phyloP scores from a whole-genome alignment of 1,140 invertebrate genomes.

The Leptinotarsa defecta region DNA sequence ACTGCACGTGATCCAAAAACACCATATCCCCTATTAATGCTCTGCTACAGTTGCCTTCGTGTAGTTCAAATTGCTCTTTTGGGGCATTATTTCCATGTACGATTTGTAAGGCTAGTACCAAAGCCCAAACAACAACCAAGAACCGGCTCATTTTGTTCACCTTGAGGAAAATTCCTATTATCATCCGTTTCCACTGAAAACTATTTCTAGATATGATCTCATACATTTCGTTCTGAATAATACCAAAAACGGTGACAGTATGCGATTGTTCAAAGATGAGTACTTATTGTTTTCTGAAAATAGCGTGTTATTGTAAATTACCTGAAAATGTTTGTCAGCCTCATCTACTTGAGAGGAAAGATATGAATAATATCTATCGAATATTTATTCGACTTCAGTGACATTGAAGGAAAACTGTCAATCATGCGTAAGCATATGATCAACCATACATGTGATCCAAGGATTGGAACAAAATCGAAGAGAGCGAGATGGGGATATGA shows the following conservation, averaged over 20 bases:
- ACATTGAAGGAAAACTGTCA: no score
- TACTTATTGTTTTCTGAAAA: not conserved
- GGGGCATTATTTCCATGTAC: not conserved
- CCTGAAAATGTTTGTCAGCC: not conserved
- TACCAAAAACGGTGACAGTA: not conserved
- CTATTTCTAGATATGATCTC: not conserved
- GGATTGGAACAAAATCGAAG: no score
- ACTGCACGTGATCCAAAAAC: constrained; percentile 2
- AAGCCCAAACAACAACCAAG: not conserved
- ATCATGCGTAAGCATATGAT: no score
- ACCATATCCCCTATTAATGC: constrained; percentile 7
- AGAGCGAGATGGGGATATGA: no score
- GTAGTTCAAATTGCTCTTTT: constrained; percentile 10
- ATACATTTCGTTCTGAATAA: not conserved
- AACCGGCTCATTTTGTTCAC: not conserved
- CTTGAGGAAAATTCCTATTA: not conserved
- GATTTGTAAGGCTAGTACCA: not conserved
- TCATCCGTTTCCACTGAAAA: not conserved
- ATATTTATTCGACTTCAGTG: no score
- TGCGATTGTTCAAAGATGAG: not conserved
- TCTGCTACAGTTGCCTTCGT: constrained; percentile 12
- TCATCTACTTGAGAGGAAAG: not conserved
- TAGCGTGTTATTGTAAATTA: not conserved
- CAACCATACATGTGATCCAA: no score
- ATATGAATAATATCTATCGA: no score